Percentiles rank a stretch among this genome's conserved stretches.
Conservation (phyloP, 2,113 vertebrate genomes). For the Corythornis vintsioides region DNA sequence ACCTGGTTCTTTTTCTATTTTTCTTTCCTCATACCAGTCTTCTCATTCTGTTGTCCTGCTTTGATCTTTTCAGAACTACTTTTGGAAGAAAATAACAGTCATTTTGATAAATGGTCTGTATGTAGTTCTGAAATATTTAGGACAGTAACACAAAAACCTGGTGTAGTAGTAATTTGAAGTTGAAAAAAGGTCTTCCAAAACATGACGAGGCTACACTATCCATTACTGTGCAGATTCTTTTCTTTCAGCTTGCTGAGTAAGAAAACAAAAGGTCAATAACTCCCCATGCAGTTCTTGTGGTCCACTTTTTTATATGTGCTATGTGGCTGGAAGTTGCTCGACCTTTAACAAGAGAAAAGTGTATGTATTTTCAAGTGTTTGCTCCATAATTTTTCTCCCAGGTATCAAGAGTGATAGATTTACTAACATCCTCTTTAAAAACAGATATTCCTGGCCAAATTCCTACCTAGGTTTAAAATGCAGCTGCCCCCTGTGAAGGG, state of each 20-base stretch:
- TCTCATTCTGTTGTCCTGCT: background rate
- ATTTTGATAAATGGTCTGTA: background rate
- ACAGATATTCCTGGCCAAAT: background rate
- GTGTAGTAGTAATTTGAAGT: background rate
- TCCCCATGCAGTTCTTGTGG: background rate
- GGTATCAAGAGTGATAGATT: background rate
- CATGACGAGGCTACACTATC: background rate
- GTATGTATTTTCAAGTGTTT: background rate
- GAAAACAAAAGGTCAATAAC: background rate
- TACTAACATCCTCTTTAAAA: background rate
- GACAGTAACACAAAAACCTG: background rate
- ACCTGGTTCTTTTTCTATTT: background rate
- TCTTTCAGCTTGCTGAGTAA: background rate
- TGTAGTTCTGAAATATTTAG: background rate
- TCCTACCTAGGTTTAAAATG: background rate
- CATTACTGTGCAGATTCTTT: background rate
- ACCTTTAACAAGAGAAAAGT: background rate
- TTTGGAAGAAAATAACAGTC: background rate
- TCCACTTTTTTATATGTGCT: background rate
- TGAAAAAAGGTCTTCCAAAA: background rate
- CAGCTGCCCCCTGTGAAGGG: background rate
- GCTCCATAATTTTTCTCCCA: background rate
- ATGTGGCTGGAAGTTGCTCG: background rate
- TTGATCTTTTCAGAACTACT: background rate
- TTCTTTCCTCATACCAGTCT: background rate